Conservation (phyloP, 2,888 invertebrate genomes). For the Furcula furcula region DNA sequence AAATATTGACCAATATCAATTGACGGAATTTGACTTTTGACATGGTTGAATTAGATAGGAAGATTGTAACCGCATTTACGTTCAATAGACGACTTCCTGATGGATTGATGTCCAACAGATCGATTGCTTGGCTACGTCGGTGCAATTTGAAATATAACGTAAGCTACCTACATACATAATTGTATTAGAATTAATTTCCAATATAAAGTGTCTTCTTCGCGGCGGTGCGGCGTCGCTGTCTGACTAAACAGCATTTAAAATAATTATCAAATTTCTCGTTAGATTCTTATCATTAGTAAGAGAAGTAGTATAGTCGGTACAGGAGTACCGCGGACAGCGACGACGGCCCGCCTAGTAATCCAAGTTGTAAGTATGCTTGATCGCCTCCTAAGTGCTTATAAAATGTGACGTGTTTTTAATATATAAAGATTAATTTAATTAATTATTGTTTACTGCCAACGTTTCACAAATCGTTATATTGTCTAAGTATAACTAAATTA, state of each 20-base stretch:
- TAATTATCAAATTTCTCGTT: conserved; percentile 57
- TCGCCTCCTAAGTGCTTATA: conserved; percentile 76
- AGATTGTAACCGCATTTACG: conserved; percentile 66
- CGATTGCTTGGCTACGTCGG: conserved; percentile 49
- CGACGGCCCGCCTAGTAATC: conserved; percentile 37
- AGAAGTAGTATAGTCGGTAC: conserved; percentile 29
- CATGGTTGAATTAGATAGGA: conserved; percentile 46
- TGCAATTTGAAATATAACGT: conserved; percentile 47
- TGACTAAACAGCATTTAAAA: conserved; percentile 50
- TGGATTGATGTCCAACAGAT: conserved; percentile 43
- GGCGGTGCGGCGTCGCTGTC: conserved; percentile 46
- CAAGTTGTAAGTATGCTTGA: conserved; percentile 72
- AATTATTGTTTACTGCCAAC: conserved; percentile 76
- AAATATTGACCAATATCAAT: conserved; percentile 66
- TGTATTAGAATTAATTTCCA: conserved; percentile 70
- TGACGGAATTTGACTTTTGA: conserved; percentile 60
- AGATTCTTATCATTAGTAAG: conserved; percentile 50
- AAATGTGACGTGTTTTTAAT: conserved; percentile 60
- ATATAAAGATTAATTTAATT: conserved; percentile 49
- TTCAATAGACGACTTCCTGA: conserved; percentile 50
- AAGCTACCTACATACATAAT: conserved; percentile 65
- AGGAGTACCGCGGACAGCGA: conserved; percentile 37
- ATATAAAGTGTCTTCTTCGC: conserved; percentile 64
- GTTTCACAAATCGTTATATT: conserved; percentile 70
- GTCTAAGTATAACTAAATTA: conserved; percentile 50